phyloP scores from a whole-genome alignment of 2,888 invertebrate species.

The Bellardia pandia region DNA sequence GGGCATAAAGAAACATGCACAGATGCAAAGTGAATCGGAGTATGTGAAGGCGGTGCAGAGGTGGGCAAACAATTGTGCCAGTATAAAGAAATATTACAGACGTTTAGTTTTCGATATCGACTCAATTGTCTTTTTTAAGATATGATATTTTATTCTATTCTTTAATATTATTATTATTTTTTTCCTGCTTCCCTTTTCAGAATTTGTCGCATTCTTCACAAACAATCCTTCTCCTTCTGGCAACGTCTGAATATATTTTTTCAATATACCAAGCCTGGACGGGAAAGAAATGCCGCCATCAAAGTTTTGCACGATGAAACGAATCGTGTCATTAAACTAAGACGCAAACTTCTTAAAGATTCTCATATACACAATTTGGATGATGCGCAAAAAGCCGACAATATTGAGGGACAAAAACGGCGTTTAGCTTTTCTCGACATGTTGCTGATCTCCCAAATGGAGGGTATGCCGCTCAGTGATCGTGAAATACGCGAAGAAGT shows the following conservation, averaged over 20 bases:
- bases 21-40: constrained; percentile 87
- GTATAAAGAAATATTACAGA: not conserved
- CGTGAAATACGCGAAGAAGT: constrained; percentile 86
- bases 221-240: constrained; percentile 82
- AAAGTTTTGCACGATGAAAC: constrained; percentile 81
- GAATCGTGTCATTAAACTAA: constrained; percentile 79
- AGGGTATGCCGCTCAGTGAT: constrained; percentile 83
- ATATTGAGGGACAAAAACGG: constrained; percentile 79
- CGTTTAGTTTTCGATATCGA: not conserved
- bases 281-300: constrained; percentile 76
- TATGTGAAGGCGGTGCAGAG: constrained; percentile 89
- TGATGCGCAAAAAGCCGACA: constrained; percentile 75
- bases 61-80: too few species aligned
- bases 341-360: constrained; percentile 78
- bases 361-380: constrained; percentile 74
- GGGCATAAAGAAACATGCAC: constrained; percentile 91
- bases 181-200: constrained; percentile 72
- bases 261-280: constrained; percentile 75
- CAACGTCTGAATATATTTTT: constrained; percentile 79
- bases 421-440: constrained; percentile 85
- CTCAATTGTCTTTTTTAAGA: too few species aligned
- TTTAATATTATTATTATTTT: not conserved
- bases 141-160: not conserved
- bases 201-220: constrained; percentile 80
- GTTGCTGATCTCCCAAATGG: constrained; percentile 84